Conservation (phyloP, 2,113 vertebrate species). For the Pavo muticus region DNA sequence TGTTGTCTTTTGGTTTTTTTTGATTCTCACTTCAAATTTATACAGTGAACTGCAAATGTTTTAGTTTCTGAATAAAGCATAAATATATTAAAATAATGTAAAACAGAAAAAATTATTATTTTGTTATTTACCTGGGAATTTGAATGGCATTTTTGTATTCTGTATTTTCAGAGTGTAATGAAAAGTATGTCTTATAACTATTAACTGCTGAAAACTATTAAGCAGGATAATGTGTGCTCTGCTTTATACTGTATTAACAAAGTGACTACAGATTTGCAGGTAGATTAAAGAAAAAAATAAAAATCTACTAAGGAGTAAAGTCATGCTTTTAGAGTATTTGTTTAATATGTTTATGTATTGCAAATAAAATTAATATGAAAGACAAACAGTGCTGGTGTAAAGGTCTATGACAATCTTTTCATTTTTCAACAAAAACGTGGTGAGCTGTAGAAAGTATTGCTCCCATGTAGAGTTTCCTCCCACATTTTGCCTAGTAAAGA, state of each 20-base stretch:
- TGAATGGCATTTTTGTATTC: not conserved
- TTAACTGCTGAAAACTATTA: not conserved
- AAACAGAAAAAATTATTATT: not conserved
- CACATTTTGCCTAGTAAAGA: not conserved
- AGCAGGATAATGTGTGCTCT: not conserved
- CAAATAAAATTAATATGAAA: not conserved
- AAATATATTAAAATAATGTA: not conserved
- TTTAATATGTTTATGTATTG: not conserved
- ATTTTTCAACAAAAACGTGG: not conserved
- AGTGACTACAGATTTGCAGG: not conserved
- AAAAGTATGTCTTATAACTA: not conserved
- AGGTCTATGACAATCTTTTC: not conserved
- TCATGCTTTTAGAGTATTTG: not conserved
- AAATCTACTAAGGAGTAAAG: not conserved
- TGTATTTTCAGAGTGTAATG: not conserved
- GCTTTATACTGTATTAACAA: not conserved
- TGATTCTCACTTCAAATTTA: slow-evolving; percentile 29
- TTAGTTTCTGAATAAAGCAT: not conserved
- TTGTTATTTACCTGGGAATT: not conserved
- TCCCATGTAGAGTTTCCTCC: not conserved
- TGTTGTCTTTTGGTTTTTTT: slow-evolving; percentile 9
- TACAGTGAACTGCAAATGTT: not conserved
- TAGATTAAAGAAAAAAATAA: not conserved
- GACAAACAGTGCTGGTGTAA: not conserved
- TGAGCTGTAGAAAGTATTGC: not conserved